Evolutionary conservation across 2,888 invertebrate species (phyloP), one percentile per base, ranked within the genome.

Genomic region (Pantelozetes paolii): DNA sequence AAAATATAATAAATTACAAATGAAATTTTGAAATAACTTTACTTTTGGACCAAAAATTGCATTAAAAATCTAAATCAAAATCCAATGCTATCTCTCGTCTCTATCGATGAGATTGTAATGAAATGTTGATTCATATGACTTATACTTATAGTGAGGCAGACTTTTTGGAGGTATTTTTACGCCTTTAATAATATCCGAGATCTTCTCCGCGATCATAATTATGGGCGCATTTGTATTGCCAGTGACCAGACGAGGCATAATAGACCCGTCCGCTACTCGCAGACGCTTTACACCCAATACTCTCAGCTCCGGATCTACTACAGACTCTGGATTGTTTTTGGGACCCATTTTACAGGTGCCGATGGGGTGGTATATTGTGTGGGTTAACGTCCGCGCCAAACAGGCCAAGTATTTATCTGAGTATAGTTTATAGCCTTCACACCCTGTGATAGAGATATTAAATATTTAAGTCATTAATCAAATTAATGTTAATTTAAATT

Each of bases 171-270:
- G 42, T 13, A 48, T 11, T 50, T 26, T 36, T 15, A 67, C 11
- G 6, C 74, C 74, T 81, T 92, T 92, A 70, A 94, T 90, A 86
- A 94, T 86, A 80, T 94, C 93, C 0, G 92, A 87, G 6, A 91
- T 92, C 81, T 92, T 92, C 80, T 94, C 93, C 0, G 88, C 93
- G 42, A 93, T 90, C 93, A 93, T 93, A 71, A 93, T 90, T n/a
- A 89, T 89, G 0, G 93, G 92, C 0, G 93, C 93, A 81, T 93
- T 92, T 0, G 92, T 93, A 80, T 94, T 93, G 8, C 93, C 93
- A 80, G 91, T 91, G 32, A 89, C 89, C 78, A 93, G 90, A 0
- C 89, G 89, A 0, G 92, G 93, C 91, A 93, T 92, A 78, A 93
- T 88, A 79, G 91, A 90, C 36, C 91, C 92, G 80, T 93, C 93